phyloP scores from a whole-genome alignment of 2,888 invertebrate genomes.

The Agrochola litura region DNA sequence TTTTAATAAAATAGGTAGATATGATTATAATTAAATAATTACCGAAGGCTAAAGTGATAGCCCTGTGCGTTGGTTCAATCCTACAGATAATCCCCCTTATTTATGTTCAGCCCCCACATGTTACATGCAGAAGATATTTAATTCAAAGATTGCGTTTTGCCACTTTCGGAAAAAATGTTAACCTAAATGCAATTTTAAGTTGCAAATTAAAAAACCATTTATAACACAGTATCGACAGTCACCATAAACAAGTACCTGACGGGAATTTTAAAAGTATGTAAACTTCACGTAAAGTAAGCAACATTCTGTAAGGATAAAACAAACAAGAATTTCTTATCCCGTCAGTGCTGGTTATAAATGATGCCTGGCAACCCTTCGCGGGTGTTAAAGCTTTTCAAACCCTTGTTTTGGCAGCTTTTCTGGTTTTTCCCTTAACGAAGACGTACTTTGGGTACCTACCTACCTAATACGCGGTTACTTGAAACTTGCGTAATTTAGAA shows the following conservation, averaged over 20 bases:
- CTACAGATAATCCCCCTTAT: background rate
- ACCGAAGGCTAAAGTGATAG: background rate
- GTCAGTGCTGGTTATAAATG: constrained; percentile 84
- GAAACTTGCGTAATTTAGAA: constrained; percentile 64
- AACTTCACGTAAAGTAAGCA: constrained; percentile 64
- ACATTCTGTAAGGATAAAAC: constrained; percentile 77
- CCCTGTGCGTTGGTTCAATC: no score
- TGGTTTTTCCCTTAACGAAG: constrained; percentile 70
- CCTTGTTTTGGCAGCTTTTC: constrained; percentile 77
- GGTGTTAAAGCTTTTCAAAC: constrained; percentile 76
- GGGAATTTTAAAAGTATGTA: constrained; percentile 59
- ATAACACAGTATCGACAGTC: constrained; percentile 44
- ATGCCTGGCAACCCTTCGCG: constrained; percentile 77
- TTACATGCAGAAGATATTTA: background rate
- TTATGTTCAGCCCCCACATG: background rate
- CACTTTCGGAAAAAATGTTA: background rate
- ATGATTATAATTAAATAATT: background rate
- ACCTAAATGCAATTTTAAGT: background rate
- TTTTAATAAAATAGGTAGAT: background rate
- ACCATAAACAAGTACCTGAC: constrained; percentile 27
- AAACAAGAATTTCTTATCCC: constrained; percentile 80
- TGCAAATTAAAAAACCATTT: constrained; percentile 29
- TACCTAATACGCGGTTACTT: constrained; percentile 66
- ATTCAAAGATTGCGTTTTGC: background rate
- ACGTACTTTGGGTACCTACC: constrained; percentile 70